A percentile compares a stretch with the other conserved stretches of the same genome.
phyloP scores from a whole-genome alignment of 2,888 invertebrate genomes.

The Drosophila lutescens region DNA sequence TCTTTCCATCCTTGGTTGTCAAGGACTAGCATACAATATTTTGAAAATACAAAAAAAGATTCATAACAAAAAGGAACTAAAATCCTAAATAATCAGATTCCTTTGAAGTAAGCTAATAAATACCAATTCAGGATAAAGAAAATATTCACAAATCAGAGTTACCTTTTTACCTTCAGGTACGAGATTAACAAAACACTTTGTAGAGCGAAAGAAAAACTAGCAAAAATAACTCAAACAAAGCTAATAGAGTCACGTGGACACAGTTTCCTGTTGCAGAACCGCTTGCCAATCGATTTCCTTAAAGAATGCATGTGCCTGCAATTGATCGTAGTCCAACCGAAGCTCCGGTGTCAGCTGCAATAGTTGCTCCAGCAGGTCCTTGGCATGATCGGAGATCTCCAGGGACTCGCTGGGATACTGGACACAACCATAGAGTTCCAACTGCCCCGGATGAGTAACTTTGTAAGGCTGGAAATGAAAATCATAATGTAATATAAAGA shows the following conservation, averaged over 20 bases:
- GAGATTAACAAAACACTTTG: not conserved
- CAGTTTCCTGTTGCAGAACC: conserved; percentile 68
- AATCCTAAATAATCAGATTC: not conserved
- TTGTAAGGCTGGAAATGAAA: conserved; percentile 74
- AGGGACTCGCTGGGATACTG: conserved; percentile 81
- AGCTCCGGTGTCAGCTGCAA: conserved; percentile 75
- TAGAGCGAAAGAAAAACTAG: no score
- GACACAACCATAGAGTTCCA: conserved; percentile 82
- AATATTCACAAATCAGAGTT: not conserved
- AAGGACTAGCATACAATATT: no score
- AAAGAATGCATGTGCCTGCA: conserved; percentile 82
- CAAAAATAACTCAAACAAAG: not conserved
- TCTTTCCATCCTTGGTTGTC: not conserved
- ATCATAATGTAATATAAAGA: not conserved
- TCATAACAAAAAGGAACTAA: not conserved
- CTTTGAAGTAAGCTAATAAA: not conserved
- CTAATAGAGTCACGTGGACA: not conserved
- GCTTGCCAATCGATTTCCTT: conserved; percentile 80
- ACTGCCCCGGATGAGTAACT: conserved; percentile 82
- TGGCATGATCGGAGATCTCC: conserved; percentile 79
- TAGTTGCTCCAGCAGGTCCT: conserved; percentile 81
- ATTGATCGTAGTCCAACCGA: conserved; percentile 80
- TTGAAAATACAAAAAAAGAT: not conserved
- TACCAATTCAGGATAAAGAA: not conserved
- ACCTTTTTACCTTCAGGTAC: not conserved